Evolutionary conservation across 2,797 vertebrate genomes (phyloP), one percentile per base, ranked within the genome.

Genomic region (Pantherophis vulpinus): DNA sequence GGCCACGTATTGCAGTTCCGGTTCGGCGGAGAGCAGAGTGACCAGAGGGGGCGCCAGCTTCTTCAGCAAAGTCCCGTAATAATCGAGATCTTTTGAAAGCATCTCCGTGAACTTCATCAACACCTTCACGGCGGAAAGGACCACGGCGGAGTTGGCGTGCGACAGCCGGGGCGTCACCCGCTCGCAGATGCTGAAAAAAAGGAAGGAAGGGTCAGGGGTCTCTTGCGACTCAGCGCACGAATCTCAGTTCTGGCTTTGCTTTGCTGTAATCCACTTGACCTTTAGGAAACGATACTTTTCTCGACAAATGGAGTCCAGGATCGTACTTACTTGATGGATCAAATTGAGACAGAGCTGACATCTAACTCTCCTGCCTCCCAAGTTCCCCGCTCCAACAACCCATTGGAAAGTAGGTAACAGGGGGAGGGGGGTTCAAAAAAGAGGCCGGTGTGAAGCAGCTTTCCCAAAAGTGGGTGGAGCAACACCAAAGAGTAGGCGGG

Each of bases 61-160:
- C 98, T 99, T 99, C 91, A 99, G 98, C 94, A 99, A 96, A 0
- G 99, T 99, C 95, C 99, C 98, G 0, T 99, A 99, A 95, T 99
- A 99, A 97, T 99, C 99, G 97, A 99, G 95, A 95, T 99, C 99
- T 97, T 99, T 99, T 0, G 99, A 99, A 61, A 99, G 96, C 98
- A 99, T 99, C 97, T 99, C 99, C 98, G 99, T 99, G 96, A 99
- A 99, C 97, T 99, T 99, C 99, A 99, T 99, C 93, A 99, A 97
- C 93, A 99, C 99, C 96, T 99, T 99, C 92, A 99, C 99, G 0
- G 99, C 99, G 0, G 99, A 99, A 92, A 99, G 97, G 95, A 99
- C 99, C 97, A 99, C 99, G 0, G 99, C 99, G 0, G 99, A 99
- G 98, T 99, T 99, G 97, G 99, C 99, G 0, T 99, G 99, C 23